These are phyloP conservation scores for Thelaira solivaga DNA, from an alignment of 2,888 invertebrate genomes.

Conservation along the genomic window DNA sequence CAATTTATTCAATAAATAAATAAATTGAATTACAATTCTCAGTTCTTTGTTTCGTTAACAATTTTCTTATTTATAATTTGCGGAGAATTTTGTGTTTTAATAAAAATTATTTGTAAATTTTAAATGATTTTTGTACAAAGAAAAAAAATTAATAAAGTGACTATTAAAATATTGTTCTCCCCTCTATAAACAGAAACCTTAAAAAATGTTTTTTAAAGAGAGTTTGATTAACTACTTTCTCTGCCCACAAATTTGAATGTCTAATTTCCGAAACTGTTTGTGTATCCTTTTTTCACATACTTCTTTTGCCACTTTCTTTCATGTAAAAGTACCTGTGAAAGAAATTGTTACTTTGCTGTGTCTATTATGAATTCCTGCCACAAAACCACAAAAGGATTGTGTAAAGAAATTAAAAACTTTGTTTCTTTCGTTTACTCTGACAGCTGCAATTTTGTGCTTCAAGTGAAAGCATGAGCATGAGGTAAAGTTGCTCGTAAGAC, in stretches of 20 bases:
- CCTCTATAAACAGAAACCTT: conserved; percentile 8
- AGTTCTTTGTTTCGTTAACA: too few relatives aligned
- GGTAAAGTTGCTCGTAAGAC: background rate
- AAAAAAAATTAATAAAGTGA: conserved; percentile 29
- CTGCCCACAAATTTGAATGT: conserved; percentile 13
- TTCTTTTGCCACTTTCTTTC: background rate
- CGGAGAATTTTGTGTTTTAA: too few relatives aligned
- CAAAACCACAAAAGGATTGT: conserved; percentile 46
- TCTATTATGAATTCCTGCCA: conserved; percentile 50
- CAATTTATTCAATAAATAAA: too few relatives aligned
- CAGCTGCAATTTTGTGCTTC: conserved; percentile 13
- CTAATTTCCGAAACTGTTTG: conserved; percentile 13
- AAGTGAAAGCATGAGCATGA: background rate
- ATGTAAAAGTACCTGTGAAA: conserved; percentile 2
- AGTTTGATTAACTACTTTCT: conserved; percentile 42
- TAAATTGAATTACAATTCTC: too few relatives aligned
- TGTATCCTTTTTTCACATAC: background rate
- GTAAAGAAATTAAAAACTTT: conserved; percentile 51
- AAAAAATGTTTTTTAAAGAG: background rate
- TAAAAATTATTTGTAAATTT: too few relatives aligned
- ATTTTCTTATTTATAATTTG: too few relatives aligned
- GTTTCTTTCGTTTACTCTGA: conserved; percentile 17
- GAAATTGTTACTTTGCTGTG: too few relatives aligned
- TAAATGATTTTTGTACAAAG: too few relatives aligned
- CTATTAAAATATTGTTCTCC: conserved; percentile 27